Conservation (phyloP, 2,113 vertebrate genomes). For the Leptosomus discolor region DNA sequence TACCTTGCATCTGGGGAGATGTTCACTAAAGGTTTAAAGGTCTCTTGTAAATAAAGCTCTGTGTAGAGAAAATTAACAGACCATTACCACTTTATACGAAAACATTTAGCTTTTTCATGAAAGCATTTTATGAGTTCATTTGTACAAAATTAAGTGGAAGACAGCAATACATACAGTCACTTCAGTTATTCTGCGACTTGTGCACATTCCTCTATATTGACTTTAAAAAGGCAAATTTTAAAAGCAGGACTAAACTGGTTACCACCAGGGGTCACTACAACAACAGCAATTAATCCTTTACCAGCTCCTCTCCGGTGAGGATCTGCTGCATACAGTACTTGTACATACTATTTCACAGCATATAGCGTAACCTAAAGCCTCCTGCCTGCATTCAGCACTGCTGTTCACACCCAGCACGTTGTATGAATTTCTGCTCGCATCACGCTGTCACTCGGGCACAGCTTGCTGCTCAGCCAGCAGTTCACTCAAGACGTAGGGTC, state of each 20-base stretch:
- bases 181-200: background rate
- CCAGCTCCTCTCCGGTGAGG: background rate
- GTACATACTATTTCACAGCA: accelerated
- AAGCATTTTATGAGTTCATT: background rate
- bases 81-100: slow-evolving; percentile 3
- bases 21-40: slow-evolving; percentile 98
- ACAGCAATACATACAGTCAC: background rate
- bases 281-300: background rate
- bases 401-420: background rate
- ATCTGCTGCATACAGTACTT: background rate
- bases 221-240: background rate
- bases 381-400: background rate
- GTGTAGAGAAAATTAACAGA: slow-evolving; percentile 53
- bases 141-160: background rate
- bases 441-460: background rate
- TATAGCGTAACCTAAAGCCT: background rate
- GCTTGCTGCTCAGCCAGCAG: background rate
- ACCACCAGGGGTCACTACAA: slow-evolving; percentile 47
- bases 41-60: slow-evolving; percentile 99
- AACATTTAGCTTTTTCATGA: background rate
- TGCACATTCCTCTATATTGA: accelerated
- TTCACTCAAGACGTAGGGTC: background rate
- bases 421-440: accelerated
- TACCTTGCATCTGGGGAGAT: slow-evolving; percentile 98
- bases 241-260: background rate